Base-by-base conservation (phyloP, 2,113 vertebrate species). In the Ciconia stormi region DNA sequence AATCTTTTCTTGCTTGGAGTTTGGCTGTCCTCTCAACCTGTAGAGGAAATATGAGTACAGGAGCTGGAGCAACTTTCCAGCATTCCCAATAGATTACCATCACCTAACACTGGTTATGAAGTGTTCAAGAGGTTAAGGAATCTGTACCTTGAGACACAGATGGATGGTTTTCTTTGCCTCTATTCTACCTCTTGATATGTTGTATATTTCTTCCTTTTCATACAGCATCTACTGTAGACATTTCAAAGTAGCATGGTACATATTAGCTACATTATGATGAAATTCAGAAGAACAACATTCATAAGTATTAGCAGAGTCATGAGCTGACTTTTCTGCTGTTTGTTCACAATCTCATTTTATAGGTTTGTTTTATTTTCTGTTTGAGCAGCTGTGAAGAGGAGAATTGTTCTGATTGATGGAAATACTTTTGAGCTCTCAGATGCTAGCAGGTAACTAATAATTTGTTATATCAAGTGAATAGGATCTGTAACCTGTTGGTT, bases 361-460 rank as follows among this genome's bases (percentile, higher is more conserved):
- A 89, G 32, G 30, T 74, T 89, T 89, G 65, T 49, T 94, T 93
- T 92, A 27, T 70, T 91, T 95, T 96, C 71, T 91, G 9, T 93
- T 93, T 93, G 87, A 94, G 62, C 88, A 93, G 62, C 76, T 96
- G 58, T 84, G 92, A 96, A 91, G 70, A 77, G n/a, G 15, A 83
- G 69, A 90, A 77, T 38, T 67, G 50, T 71, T 96, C 55, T 94
- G 42, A 87, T 50, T 94, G 42, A 87, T 50, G 53, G 89, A 92
- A 94, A 78, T 90, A 84, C 80, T 90, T 90, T 74, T 74, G 49
- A 89, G 65, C 34, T 90, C 59, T 95, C 58, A 92, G 47, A 86
- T 78, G n/a, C 40, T 56, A 90, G 52, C 32, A 96, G 69, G 69
- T 77, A 96, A 76, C 81, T 40, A 85, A 74, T 42, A 71, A 90